These are phyloP conservation scores for Sanderia malayensis DNA, from an alignment of 30 jellyfish, hydroid and myxozoan genomes.

Conservation along the genomic window DNA sequence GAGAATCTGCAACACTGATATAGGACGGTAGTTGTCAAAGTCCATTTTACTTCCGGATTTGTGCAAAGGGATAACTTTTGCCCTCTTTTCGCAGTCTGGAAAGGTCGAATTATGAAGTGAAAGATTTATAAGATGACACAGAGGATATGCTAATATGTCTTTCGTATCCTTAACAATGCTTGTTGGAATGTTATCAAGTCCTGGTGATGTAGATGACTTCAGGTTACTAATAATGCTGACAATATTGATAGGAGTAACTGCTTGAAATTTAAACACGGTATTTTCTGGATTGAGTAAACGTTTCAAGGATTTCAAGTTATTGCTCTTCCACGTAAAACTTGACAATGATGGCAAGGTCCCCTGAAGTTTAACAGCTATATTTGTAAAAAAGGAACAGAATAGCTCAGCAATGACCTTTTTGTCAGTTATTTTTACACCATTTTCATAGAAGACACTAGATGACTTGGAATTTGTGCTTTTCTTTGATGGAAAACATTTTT, in stretches of 20 bases:
- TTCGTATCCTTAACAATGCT: background rate
- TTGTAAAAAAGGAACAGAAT: background rate
- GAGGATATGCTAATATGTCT: background rate
- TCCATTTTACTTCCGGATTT: conserved; percentile 7
- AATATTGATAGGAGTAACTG: background rate
- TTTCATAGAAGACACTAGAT: background rate
- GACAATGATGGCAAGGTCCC: background rate
- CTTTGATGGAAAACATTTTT: background rate
- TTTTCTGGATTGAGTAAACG: too few species aligned
- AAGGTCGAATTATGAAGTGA: background rate
- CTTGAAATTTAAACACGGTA: background rate
- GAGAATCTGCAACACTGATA: conserved; percentile 10
- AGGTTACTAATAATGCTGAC: background rate
- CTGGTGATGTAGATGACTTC: background rate
- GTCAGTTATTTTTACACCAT: background rate
- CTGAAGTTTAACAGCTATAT: background rate
- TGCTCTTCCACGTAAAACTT: background rate
- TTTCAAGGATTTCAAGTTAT: too few species aligned
- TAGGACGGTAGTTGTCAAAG: conserved; percentile 13
- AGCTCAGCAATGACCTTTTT: background rate
- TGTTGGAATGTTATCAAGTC: background rate
- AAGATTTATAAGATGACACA: background rate
- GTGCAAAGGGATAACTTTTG: conserved; percentile 11
- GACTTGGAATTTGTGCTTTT: background rate
- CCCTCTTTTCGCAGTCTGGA: background rate